Base-by-base conservation (phyloP, 2,797 vertebrate genomes). In the Tenualosa ilisha region DNA sequence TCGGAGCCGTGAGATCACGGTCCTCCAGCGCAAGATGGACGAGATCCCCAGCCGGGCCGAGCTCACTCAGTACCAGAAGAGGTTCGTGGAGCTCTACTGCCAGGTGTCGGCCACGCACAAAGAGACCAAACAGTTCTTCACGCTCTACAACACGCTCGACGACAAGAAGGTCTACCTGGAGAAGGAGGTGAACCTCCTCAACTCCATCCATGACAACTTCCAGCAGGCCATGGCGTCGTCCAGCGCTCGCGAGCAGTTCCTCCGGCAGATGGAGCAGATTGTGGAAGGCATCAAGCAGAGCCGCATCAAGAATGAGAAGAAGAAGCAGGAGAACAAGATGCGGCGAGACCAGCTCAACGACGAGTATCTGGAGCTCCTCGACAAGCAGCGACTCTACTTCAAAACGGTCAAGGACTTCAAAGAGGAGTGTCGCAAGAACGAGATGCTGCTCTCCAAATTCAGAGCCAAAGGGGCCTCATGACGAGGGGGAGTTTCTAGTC, bases 291-390 rank as follows among this genome's bases (percentile, higher is more conserved):
- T 99, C 94, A 98, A 97, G 90, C 98, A 99, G 93, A 98, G 94
- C 84, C 95, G 97, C 89, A 97, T 98, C 91, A 99, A 99, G 98
- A 97, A 99, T 97, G 98, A 99, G 93, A 99, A 97, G 91, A 99
- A 99, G 91, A 99, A 98, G 87, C 98, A 99, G 92, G 98, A 99
- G 92, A 99, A 99, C 91, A 99, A 99, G 92, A 99, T 99, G 98
- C 94, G 97, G 88, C 94, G 98, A 90, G 98, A 99, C 89, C 98
- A 99, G 90, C 87, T 99, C 92, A 99, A 99, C 0, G 98, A 99
- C 68, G 97, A 99, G 87, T 98, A 99, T 88, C 94, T 99, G 86
- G 98, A 99, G 89, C 94, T 99, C 89, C 95, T 99, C 22, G 98
- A 99, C 89, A 98, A 98, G 92, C 98, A 99, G 92, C 95, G 98